Base-by-base conservation (phyloP, 2,888 invertebrate genomes). In the Crepidodera aurea region DNA sequence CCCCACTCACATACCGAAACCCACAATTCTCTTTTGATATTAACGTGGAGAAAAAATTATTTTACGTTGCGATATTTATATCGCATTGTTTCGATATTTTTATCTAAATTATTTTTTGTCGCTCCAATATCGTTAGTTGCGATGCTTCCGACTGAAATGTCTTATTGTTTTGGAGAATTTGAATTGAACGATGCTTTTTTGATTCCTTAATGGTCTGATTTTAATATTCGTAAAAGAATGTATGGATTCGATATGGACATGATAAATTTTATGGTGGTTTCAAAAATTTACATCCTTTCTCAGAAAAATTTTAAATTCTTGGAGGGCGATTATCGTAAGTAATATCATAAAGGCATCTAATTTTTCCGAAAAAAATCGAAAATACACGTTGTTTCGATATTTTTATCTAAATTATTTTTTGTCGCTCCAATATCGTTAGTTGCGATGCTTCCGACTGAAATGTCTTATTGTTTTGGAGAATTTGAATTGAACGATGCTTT, bases 31-130 rank as follows among this genome's bases (percentile, higher is more conserved):
- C 46, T 22, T n/a, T 22, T 34, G 44, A 18, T 29, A 46, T 16
- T 39, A 29, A 34, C 44, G 46, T 46, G 56, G 42, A 32, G 48
- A 29, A 56, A 56, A 34, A 56, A 56, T 32, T 32, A 48, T 37
- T 13, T 15, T 18, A 48, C 32, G 48, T 42, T 16, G 29, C 56
- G 46, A 61, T 61, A 65, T 65, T 65, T 65, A 65, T 65, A 32
- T 62, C 57, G 40, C 65, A 62, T 65, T 65, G 65, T 65, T 59
- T 39, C 12, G 50, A 51, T 56, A 40, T 65, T 65, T 65, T 59
- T 61, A 53, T 51, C 40, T 58, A 55, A 48, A 58, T 58, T 44
- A 58, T 61, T 64, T 64, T 64, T 61, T 63, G 39, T 42, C 37
- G 51, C 19, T 53, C 60, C 39, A 57, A 54, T 61, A 54, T 60